Base-by-base conservation (phyloP, 2,113 vertebrate species). In the Sigmodon hispidus region DNA sequence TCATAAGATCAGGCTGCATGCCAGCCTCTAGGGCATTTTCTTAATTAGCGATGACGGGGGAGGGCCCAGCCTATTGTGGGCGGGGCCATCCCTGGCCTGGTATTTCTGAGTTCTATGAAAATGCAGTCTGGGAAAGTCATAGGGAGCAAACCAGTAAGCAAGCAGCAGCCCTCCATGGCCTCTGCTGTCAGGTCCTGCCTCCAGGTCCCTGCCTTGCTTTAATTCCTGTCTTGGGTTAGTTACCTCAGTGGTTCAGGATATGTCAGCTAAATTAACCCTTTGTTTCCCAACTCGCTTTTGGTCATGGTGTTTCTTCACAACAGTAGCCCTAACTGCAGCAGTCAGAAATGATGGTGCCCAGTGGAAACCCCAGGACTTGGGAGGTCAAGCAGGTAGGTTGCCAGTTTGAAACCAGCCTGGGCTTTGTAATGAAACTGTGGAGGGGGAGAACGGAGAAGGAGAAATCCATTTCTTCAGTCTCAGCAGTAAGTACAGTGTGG, bases 401-500 rank as follows among this genome's bases (percentile, higher is more conserved):
- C 43, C 29, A 22, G 63, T 67, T 50, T 50, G 45, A 69, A 86
- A 50, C 34, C 63, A 69, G 45, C 43, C 84, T 26, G 11, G 21
- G 84, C 31, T n/a, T 2, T 13, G 29, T 48, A 65, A 34, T 67
- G 21, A 86, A 48, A 86, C 83, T 86, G 29, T 11, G 17, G 45
- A 9, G 12, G 1, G 21, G 7, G 15, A 15, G 24, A 29, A 16
- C 40, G n/a, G 45, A 67, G 21, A 22, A 85, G 29, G 17, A 36
- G 21, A 52, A 15, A n/a, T n/a, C 11, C 22, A 15, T 69, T 36
- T 67, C 5, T 50, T 8, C 50, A 75, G 90, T 87, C 93, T 96
- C 34, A 26, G 90, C 63, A 94, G 12, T 77, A 86, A 95, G 50
- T n/a, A 24, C 26, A 93, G 34, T 65, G 40, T 88, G 79, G 91